Base-by-base conservation (phyloP, 92 coral and sea anemone species). In the Epizoanthus ramosus region DNA sequence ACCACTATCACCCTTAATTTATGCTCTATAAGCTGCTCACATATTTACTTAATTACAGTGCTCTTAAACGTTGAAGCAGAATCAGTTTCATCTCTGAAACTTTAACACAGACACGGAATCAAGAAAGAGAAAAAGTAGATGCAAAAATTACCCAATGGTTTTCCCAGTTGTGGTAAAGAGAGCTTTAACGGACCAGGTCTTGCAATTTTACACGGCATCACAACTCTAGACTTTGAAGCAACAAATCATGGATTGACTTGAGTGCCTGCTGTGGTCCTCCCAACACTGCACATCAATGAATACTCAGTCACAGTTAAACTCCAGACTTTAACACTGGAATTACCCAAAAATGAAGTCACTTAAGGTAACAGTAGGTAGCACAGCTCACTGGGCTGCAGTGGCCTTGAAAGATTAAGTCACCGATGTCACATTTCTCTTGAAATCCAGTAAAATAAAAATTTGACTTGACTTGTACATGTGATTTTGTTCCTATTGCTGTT, bases 161-260 rank as follows among this genome's bases (percentile, higher is more conserved):
- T 89, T 74, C 79, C 72, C 57, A 83, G 58, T 8, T 86, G 86
- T 28, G 54, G 54, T 12, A 77, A 61, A 15, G 58, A 61, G 57
- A 92, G 73, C 53, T 88, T 84, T 80, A 92, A 37, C 10, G 90
- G 87, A 33, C 84, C 85, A 8, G 87, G 82, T 43, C 89, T 77
- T 28, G 89, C 52, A 64, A 89, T 75, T 76, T 88, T 83, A 84
- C 94, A 93, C 24, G 97, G 92, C 97, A 93, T 93, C 68, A 28
- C 85, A 56, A 50, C 18, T 25, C 31, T 12, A 5, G 5, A 23
- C 10, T 23, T 15, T 4, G 22, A 57, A 31, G 35, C 31, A 58
- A 4, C 47, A 75, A 21, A n/a, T n/a, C 70, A 77, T 23, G 19
- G 39, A 24, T 31, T 37, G 77, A 3, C 6, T 12, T 45, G 22